Percentiles rank a stretch among this genome's conserved stretches.
These are phyloP conservation scores for Nemurella pictetii DNA, from an alignment of 2,888 invertebrate genomes.

Conservation along the genomic window DNA sequence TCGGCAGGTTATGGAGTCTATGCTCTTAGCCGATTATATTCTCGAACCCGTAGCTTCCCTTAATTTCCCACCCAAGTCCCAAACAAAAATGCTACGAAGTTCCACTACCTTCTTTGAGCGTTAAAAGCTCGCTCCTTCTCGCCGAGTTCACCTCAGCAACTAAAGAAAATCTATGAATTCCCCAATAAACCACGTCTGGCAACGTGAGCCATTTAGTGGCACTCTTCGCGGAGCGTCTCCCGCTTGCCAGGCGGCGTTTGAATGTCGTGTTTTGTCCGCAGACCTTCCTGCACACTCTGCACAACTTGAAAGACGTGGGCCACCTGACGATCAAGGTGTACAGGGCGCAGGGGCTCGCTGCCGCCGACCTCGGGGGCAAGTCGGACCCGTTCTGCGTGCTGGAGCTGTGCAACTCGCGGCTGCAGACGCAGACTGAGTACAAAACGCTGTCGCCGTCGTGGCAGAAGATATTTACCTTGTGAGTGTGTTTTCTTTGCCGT, in stretches of 20 bases:
- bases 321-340: conserved; percentile 93
- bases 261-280: no score
- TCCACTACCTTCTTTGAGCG: background rate
- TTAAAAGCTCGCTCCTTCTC: background rate
- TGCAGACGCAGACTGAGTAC: conserved; percentile 98
- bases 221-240: background rate
- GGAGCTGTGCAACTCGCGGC: conserved; percentile 89
- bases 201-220: background rate
- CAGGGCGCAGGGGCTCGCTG: conserved; percentile 78
- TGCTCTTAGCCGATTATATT: no score
- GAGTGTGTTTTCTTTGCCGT: no score
- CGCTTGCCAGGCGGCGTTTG: background rate
- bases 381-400: conserved; percentile 98
- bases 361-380: conserved; percentile 96
- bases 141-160: background rate
- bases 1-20: no score
- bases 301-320: conserved; percentile 84
- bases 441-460: conserved; percentile 95
- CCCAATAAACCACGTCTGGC: background rate
- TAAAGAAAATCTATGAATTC: background rate
- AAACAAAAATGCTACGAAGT: background rate
- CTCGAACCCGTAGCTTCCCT: no score
- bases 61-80: background rate
- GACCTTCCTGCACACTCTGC: conserved; percentile 70
- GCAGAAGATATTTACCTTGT: conserved; percentile 99